Evolutionary conservation across 2,888 invertebrate species (phyloP), one percentile per base, ranked within the genome.

Genomic region (Sphaerolaimus hirsutus): DNA sequence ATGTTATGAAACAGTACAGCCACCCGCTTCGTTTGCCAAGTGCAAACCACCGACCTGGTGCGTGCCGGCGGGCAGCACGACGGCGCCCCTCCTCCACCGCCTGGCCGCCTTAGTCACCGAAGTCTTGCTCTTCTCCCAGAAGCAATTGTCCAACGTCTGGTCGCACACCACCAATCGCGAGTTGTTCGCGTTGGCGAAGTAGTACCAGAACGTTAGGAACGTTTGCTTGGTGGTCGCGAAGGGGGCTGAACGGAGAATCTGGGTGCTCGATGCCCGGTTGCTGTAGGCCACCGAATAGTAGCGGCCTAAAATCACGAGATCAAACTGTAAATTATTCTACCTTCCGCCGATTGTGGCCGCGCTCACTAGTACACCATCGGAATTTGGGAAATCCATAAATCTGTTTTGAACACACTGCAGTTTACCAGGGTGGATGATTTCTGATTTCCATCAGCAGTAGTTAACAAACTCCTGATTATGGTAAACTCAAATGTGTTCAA

Each of bases 111-210:
- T 14, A 3, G 10, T 41, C n/a, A 41, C 45, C 17, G 27, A 27
- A n/a, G n/a, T 17, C n/a, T 35, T 21, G 19, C 17, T 27, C 17
- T 41, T 40, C 32, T 45, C 41, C 46, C 46, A 46, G 25, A 46
- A 21, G 19, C 46, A 46, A 22, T 46, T 46, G 41, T 41, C 41
- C 23, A 46, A 24, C 17, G 26, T n/a, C 2, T 10, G 2, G 27
- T 46, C 46, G 40, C 46, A 46, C 21, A 46, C 41, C n/a, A 46
- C 46, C 10, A 46, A 17, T 10, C 46, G 41, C n/a, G 23, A 29
- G 14, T 23, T 29, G 22, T 45, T 21, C 10, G 45, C 45, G 35
- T 22, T 32, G 19, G 41, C 46, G 41, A 46, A 32, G 22, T 32
- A 32, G 32, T 41, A 46, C 41, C 46, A 41, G 42, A 41, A 46